phyloP scores from a whole-genome alignment of 2,888 invertebrate species.

The Glyphotaelius pellucidus region DNA sequence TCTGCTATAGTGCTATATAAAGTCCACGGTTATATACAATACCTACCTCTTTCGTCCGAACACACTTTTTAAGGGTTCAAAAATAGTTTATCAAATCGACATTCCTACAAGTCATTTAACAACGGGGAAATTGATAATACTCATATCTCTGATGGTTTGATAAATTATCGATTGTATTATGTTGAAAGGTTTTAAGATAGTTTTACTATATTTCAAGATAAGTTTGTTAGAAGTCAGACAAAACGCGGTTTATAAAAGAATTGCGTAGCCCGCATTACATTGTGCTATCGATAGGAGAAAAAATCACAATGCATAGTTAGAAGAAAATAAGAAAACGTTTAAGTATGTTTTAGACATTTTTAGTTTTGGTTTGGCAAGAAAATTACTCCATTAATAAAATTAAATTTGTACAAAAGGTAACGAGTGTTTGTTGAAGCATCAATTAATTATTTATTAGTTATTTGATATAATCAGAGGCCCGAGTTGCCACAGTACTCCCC shows the following conservation, averaged over 20 bases:
- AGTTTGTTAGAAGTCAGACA: background rate
- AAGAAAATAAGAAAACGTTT: background rate
- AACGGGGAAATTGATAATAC: background rate
- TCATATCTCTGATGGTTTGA: background rate
- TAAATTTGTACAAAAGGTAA: conserved; percentile 35
- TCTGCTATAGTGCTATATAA: conserved; percentile 3
- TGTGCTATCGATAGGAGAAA: background rate
- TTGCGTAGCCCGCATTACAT: background rate
- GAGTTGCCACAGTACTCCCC: conserved; percentile 83
- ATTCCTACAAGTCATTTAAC: background rate
- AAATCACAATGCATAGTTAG: background rate
- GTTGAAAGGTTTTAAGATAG: background rate
- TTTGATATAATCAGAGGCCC: conserved; percentile 70
- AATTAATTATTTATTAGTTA: background rate
- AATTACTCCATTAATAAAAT: conserved; percentile 14
- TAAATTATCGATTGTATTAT: background rate
- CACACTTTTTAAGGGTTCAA: background rate
- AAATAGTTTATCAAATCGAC: background rate
- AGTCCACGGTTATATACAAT: background rate
- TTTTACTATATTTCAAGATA: background rate
- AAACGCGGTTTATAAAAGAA: background rate
- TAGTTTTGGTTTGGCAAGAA: conserved; percentile 29
- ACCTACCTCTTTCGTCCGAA: background rate
- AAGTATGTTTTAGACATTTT: background rate
- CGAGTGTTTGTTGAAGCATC: conserved; percentile 2